These are phyloP conservation scores for Solenodon paradoxus DNA, from an alignment of 2,113 vertebrate species.

Conservation along the genomic window DNA sequence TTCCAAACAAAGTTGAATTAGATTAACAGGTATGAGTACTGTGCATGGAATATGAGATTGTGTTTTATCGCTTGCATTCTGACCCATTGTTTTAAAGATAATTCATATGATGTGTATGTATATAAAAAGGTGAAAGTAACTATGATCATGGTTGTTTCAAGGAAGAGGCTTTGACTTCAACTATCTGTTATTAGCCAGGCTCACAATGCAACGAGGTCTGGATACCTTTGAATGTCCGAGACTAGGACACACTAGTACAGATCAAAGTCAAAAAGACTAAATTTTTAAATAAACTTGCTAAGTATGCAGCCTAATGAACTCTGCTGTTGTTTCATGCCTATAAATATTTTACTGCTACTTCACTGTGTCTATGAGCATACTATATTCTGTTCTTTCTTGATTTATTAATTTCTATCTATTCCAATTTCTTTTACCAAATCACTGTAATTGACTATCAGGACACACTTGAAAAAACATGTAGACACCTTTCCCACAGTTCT, in stretches of 20 bases:
- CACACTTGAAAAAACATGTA: background rate
- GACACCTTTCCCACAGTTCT: background rate
- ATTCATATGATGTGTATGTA: background rate
- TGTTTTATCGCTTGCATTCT: background rate
- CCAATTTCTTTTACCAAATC: constrained; percentile 35
- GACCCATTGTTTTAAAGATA: background rate
- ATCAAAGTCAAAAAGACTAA: constrained; percentile 60
- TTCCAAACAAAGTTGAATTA: background rate
- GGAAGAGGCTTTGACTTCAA: background rate
- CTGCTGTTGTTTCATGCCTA: constrained; percentile 54
- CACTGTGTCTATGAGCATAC: background rate
- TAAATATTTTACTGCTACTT: constrained; percentile 52
- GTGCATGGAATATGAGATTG: background rate
- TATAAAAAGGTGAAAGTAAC: background rate
- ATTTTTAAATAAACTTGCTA: constrained; percentile 69
- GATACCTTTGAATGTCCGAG: background rate
- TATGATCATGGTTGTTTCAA: background rate
- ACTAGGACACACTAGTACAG: background rate
- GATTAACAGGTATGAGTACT: background rate
- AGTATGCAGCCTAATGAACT: constrained; percentile 67
- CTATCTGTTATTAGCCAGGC: background rate
- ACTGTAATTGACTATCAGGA: background rate
- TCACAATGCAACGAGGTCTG: background rate
- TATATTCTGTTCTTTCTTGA: constrained; percentile 33
- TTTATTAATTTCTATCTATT: constrained; percentile 49